These are phyloP conservation scores for Ooceraea biroi DNA, from an alignment of 1,140 invertebrate species.

Conservation along the genomic window DNA sequence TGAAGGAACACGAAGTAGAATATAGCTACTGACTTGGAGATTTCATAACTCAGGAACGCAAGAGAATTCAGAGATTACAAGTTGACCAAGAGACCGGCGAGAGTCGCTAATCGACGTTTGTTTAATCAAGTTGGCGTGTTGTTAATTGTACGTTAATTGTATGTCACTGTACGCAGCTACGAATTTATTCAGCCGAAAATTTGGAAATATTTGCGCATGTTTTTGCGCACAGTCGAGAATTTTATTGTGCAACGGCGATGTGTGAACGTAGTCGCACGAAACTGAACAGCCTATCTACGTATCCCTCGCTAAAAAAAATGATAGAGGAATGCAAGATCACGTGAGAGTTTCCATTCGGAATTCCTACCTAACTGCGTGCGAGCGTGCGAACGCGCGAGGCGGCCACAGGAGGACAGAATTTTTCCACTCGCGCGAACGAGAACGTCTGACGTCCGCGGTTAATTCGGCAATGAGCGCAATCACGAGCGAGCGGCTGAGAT, in stretches of 20 bases:
- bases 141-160: background rate
- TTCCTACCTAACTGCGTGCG: conserved; percentile 1
- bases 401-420: background rate
- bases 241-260: background rate
- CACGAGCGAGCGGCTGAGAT: conserved; percentile 46
- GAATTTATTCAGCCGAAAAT: background rate
- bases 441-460: conserved; percentile 47
- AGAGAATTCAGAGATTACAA: background rate
- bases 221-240: conserved; percentile 27
- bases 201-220: conserved; percentile 12
- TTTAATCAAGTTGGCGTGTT: background rate
- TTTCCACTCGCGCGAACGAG: conserved; percentile 5
- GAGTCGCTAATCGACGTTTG: background rate
- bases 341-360: background rate
- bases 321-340: conserved; percentile 10
- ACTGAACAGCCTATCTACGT: conserved; percentile 5
- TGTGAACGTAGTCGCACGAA: background rate
- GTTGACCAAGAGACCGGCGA: background rate
- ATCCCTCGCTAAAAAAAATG: background rate
- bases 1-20: too few relatives aligned
- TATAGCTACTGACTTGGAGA: too few relatives aligned
- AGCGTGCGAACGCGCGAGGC: too few relatives aligned
- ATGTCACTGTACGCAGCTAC: background rate
- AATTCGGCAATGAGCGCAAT: conserved; percentile 72
- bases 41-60: too few relatives aligned